Percentiles rank a stretch among this genome's conserved stretches.
These are phyloP conservation scores for Pissodes strobi DNA, from an alignment of 1,140 invertebrate species.

Conservation along the genomic window DNA sequence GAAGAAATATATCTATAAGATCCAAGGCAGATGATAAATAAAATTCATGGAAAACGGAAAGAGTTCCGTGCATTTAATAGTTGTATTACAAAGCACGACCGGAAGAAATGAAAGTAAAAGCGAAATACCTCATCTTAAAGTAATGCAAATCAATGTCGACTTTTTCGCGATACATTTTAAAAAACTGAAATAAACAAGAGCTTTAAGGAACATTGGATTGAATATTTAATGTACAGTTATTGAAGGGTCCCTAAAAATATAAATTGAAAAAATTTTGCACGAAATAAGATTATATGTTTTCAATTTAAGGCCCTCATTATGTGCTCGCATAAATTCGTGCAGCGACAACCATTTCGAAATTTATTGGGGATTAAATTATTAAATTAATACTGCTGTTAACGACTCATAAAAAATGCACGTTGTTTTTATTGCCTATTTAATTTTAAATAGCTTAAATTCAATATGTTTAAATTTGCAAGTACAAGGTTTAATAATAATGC, in stretches of 20 bases:
- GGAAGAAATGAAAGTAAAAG: too few species aligned
- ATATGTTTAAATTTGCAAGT: background rate
- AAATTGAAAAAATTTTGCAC: background rate
- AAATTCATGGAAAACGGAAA: too few species aligned
- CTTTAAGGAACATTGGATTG: background rate
- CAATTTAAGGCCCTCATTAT: background rate
- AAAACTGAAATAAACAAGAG: too few species aligned
- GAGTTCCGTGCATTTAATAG: too few species aligned
- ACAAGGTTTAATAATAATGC: background rate
- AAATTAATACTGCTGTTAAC: background rate
- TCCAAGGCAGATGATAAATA: too few species aligned
- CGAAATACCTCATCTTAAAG: too few species aligned
- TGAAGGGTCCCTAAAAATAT: background rate
- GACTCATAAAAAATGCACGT: constrained; percentile 1
- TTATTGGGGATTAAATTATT: constrained; percentile 6
- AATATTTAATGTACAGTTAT: background rate
- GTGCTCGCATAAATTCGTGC: constrained; percentile 4
- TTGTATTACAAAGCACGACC: too few species aligned
- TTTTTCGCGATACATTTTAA: too few species aligned
- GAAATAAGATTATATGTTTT: constrained; percentile 4
- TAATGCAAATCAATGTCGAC: too few species aligned
- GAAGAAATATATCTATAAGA: too few species aligned
- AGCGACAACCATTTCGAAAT: background rate
- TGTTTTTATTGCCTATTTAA: constrained; percentile 2
- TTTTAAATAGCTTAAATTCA: constrained; percentile 2